Evolutionary conservation across 2,113 vertebrate species (phyloP).

Genomic region (Triplophysa rosa): DNA sequence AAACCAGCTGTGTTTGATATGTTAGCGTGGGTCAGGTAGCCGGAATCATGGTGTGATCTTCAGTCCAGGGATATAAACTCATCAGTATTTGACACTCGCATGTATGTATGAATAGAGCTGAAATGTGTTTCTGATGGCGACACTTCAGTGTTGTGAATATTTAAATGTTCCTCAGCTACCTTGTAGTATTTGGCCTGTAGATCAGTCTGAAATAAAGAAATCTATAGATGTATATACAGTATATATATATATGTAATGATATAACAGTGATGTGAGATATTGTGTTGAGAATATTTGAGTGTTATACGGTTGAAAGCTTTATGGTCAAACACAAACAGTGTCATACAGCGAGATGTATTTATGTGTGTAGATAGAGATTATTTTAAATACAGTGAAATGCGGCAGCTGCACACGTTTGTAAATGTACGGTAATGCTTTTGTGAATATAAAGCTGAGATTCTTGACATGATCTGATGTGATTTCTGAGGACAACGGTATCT

Average conservation of each 20-base stretch:
- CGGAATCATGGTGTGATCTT: background rate
- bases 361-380: constrained; percentile 71
- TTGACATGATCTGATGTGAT: background rate
- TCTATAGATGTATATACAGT: background rate
- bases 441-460: constrained; percentile 4
- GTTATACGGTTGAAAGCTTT: constrained; percentile 78
- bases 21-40: no score
- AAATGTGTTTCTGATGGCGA: constrained; percentile 68
- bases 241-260: constrained; percentile 37
- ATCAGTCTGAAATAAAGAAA: constrained; percentile 52
- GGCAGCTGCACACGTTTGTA: constrained; percentile 53
- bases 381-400: constrained; percentile 58
- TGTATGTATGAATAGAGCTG: constrained; percentile 67
- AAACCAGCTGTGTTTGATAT: background rate
- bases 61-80: constrained; percentile 73
- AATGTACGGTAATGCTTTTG: constrained; percentile 8
- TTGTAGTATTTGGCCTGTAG: constrained; percentile 68
- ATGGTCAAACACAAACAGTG: constrained; percentile 59
- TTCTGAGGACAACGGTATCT: background rate
- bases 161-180: constrained; percentile 71
- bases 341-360: constrained; percentile 63
- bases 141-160: constrained; percentile 65
- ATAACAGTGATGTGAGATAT: constrained; percentile 6
- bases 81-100: constrained; percentile 78
- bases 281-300: constrained; percentile 59